A percentile compares a stretch with the other conserved stretches of the same genome.
Evolutionary conservation across 1,140 invertebrate species (phyloP).

Genomic region (Ostrea edulis): DNA sequence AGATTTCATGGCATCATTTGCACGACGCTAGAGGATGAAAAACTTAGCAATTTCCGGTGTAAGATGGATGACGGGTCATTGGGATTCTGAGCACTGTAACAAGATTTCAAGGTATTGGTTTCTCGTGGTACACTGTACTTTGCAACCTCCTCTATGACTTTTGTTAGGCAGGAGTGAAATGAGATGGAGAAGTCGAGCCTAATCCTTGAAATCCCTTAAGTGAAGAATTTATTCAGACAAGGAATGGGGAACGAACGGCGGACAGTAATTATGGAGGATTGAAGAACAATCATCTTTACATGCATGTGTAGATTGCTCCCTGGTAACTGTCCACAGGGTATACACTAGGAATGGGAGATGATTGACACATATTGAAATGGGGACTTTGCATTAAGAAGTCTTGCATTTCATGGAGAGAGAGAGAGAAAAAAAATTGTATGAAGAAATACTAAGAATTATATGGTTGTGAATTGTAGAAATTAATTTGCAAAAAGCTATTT

Average conservation of each 20-base stretch:
- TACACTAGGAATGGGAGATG: neutral
- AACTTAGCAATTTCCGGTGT: conserved; percentile 26
- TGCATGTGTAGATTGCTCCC: neutral
- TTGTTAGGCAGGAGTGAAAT: neutral
- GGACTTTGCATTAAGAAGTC: neutral
- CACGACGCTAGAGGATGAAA: neutral
- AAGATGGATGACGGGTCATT: neutral
- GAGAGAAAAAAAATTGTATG: too few relatives aligned
- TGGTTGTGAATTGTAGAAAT: too few relatives aligned
- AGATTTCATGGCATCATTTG: conserved; percentile 25
- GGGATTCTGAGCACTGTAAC: neutral
- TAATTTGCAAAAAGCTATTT: too few relatives aligned
- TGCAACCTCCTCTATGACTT: neutral
- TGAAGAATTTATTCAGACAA: neutral
- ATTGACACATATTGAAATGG: neutral
- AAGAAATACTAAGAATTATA: too few relatives aligned
- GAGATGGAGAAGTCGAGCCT: neutral
- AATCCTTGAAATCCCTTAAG: neutral
- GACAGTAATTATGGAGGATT: neutral
- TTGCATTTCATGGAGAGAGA: too few relatives aligned
- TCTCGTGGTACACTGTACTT: neutral
- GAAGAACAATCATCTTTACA: neutral
- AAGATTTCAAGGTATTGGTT: conserved; percentile 2
- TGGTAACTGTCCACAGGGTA: neutral
- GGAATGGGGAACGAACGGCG: neutral